phyloP scores from a whole-genome alignment of 2,888 invertebrate species.

The Sericinus montela region DNA sequence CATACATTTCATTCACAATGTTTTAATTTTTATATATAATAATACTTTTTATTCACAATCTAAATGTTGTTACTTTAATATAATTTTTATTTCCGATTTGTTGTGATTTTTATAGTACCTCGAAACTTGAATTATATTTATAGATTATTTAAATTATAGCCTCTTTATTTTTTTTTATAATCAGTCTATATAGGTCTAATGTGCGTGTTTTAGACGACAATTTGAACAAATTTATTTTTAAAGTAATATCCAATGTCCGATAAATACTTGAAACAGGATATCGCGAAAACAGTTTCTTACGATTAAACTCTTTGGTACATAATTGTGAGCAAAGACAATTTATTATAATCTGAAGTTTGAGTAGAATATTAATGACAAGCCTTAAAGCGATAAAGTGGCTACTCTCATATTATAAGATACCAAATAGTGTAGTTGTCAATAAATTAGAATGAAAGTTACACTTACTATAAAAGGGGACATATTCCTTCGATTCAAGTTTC shows the following conservation, averaged over 20 bases:
- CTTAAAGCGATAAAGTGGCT: constrained; percentile 44
- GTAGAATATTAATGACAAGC: constrained; percentile 40
- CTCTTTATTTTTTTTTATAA: background rate
- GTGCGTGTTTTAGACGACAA: constrained; percentile 2
- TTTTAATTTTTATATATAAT: background rate
- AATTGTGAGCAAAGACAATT: constrained; percentile 71
- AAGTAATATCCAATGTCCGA: constrained; percentile 5
- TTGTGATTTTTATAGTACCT: background rate
- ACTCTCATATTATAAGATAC: constrained; percentile 40
- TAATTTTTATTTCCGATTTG: too few relatives aligned
- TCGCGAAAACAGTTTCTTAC: constrained; percentile 27
- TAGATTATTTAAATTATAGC: background rate
- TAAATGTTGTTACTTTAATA: too few relatives aligned
- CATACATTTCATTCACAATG: background rate
- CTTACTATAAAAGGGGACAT: constrained; percentile 20
- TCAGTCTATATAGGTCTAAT: constrained; percentile 6
- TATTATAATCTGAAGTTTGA: constrained; percentile 39
- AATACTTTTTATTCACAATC: background rate
- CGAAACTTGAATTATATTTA: background rate
- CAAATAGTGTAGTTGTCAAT: constrained; percentile 50
- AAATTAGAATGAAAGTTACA: constrained; percentile 29
- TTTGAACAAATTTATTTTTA: constrained; percentile 2
- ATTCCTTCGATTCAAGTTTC: constrained; percentile 15
- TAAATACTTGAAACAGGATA: constrained; percentile 46
- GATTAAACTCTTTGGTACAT: constrained; percentile 65